Base-by-base conservation (phyloP, 2,888 invertebrate genomes). In the Pollenia amentaria region DNA sequence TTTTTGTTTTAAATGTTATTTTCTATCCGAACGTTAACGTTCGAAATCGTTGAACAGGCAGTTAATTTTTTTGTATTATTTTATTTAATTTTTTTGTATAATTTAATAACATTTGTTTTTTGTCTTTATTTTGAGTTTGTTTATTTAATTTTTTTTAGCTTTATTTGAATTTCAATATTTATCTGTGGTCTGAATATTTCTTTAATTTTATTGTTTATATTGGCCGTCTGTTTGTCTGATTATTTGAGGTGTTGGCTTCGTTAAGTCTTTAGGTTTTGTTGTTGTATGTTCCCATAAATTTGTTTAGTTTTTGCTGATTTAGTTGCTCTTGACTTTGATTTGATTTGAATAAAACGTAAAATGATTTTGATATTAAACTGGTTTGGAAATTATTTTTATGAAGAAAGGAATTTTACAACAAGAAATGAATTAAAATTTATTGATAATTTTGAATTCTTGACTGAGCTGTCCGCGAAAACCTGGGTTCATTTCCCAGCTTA, bases 271-370 rank as follows among this genome's bases (percentile, higher is more conserved):
- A 21, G 7, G 7, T 29, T 3, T 29, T 29, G 29, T 29, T 29
- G 29, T 29, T 29, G 29, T 29, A 29, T 29, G 53, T 65, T 51
- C 18, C 16, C 14, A 53, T 62, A 42, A 57, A 51, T 64, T 48
- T 55, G 16, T 46, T 57, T 46, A 51, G n/a, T 73, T 62, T 46
- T 21, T 60, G 72, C 38, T 64, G 70, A 77, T 83, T 83, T 83
- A 83, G 70, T 83, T 55, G 70, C 55, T 76, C 65, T 70, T 83
- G 76, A 77, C 64, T 64, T 64, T 83, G 70, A 65, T 70, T 83
- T 72, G 64, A 77, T 83, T 77, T 64, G 69, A 79, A 51, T 70
- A 76, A 69, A 82, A 51, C 38, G 40, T 51, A 69, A 40, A 69
- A 40, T 40, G 51, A 16, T 40, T 53, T 40, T 16, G 9, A 21